These are phyloP conservation scores for Trogon surrucura DNA, from an alignment of 2,113 vertebrate species.

Conservation along the genomic window DNA sequence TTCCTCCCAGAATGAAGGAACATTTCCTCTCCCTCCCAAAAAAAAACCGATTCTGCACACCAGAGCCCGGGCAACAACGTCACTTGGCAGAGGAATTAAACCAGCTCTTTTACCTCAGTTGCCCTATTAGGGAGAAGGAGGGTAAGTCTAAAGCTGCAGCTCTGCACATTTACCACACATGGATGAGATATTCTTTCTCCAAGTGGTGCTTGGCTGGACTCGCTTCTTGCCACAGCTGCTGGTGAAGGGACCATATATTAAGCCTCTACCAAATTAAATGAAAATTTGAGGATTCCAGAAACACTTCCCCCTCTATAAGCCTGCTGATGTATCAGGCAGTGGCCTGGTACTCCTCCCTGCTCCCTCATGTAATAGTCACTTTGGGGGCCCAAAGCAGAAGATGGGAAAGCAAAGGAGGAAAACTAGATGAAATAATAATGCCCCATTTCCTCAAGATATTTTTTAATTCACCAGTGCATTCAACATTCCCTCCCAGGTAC, in stretches of 20 bases:
- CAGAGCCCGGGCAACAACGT: background rate
- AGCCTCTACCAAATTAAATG: background rate
- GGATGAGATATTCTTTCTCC: background rate
- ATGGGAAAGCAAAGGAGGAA: background rate
- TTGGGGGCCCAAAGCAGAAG: background rate
- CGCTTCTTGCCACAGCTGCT: background rate
- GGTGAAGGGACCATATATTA: background rate
- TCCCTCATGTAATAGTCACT: rapidly evolving
- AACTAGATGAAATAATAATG: background rate
- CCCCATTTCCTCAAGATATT: background rate
- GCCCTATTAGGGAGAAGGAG: background rate
- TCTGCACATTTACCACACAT: too few species aligned
- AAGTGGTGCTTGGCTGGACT: background rate
- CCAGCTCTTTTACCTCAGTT: too few species aligned
- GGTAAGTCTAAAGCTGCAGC: background rate
- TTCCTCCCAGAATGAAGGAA: background rate
- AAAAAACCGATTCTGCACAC: rapidly evolving
- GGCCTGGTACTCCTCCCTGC: too few species aligned
- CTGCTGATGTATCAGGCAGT: background rate
- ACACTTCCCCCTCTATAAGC: rapidly evolving
- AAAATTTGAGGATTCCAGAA: background rate
- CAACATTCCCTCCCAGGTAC: background rate
- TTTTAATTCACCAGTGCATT: background rate
- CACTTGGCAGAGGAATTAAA: background rate
- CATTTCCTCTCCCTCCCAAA: rapidly evolving